These are phyloP conservation scores for Poicephalus meyeri DNA, from an alignment of 2,113 vertebrate genomes.

Conservation along the genomic window DNA sequence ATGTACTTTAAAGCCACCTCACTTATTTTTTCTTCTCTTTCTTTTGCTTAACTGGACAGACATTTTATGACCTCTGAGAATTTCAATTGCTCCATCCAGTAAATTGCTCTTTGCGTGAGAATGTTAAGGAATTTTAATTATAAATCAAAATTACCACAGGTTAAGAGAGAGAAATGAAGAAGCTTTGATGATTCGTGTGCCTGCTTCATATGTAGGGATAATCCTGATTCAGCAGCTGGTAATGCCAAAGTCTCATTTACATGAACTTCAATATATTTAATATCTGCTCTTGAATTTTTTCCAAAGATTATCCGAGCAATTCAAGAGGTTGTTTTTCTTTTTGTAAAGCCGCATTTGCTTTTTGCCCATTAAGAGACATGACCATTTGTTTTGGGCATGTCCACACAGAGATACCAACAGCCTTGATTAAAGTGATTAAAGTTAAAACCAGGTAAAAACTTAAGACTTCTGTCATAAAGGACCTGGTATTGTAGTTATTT, in stretches of 20 bases:
- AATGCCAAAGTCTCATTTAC: neutral
- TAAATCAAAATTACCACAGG: neutral
- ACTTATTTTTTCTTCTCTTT: neutral
- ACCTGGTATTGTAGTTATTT: neutral
- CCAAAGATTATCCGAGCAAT: neutral
- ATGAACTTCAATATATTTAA: neutral
- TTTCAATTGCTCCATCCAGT: neutral
- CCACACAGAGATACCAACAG: neutral
- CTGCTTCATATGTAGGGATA: neutral
- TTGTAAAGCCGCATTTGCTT: neutral
- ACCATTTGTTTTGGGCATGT: neutral
- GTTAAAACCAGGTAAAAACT: neutral
- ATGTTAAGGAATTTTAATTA: neutral
- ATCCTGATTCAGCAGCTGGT: conserved; percentile 19
- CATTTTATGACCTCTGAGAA: neutral
- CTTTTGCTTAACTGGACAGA: neutral
- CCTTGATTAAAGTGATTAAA: neutral
- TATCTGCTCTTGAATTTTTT: neutral
- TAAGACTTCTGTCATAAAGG: neutral
- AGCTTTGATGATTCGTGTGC: conserved; percentile 2
- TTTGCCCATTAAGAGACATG: neutral
- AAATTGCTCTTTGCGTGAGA: neutral
- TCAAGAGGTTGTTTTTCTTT: neutral
- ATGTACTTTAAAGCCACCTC: neutral
- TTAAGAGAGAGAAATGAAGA: neutral